Conservation (phyloP, 2,797 vertebrate species). For the Hippoglossus hippoglossus region DNA sequence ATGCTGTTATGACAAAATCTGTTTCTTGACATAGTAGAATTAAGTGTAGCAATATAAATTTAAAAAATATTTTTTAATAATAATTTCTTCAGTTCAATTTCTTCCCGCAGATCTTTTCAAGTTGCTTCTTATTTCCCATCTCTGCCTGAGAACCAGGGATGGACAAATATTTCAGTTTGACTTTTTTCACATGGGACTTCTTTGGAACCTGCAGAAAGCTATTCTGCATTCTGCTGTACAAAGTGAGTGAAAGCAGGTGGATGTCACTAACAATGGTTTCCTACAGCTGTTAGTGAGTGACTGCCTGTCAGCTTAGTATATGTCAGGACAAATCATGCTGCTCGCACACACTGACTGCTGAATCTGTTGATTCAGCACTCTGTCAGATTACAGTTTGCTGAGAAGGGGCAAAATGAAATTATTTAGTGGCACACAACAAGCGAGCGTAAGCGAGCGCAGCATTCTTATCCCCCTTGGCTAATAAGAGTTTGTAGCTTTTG, state of each 20-base stretch:
- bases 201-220: not conserved
- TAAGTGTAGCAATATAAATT: not conserved
- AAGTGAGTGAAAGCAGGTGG: not conserved
- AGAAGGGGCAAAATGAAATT: not conserved
- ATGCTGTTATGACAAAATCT: not conserved
- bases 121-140: not conserved
- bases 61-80: too few relatives aligned
- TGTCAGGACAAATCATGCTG: constrained; percentile 7
- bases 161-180: not conserved
- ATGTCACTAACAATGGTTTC: not conserved
- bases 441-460: not conserved
- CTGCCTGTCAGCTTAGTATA: constrained; percentile 1
- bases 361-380: constrained; percentile 5
- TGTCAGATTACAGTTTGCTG: constrained; percentile 5
- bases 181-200: not conserved
- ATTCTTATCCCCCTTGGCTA: not conserved
- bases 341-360: not conserved
- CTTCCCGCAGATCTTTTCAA: not conserved
- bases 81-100: not conserved
- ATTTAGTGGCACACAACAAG: not conserved
- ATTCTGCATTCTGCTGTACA: not conserved
- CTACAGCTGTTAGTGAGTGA: not conserved
- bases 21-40: not conserved
- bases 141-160: not conserved
- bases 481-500: not conserved